Conservation (phyloP, 2,797 vertebrate genomes). For the Peromyscus attwateri region DNA sequence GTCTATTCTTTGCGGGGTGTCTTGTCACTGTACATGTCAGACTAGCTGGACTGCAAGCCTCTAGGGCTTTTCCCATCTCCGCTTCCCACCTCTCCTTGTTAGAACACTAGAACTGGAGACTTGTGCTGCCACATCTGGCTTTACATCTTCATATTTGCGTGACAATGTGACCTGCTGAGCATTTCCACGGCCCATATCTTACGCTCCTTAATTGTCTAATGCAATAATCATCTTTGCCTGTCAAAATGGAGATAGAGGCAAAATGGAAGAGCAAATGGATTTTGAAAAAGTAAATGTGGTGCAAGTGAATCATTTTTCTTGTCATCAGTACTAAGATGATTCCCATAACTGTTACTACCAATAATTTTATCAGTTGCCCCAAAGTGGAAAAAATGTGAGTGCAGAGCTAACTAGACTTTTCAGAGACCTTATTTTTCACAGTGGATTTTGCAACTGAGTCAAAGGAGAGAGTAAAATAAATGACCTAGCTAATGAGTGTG, state of each 20-base stretch:
- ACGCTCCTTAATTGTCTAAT: not conserved
- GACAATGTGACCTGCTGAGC: no score
- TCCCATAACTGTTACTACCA: not conserved
- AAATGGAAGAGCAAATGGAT: not conserved
- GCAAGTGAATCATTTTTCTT: slow-evolving; percentile 5
- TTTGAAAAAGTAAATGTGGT: slow-evolving; percentile 39
- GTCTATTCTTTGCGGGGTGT: not conserved
- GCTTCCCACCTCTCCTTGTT: not conserved
- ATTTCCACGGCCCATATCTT: not conserved
- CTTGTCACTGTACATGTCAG: not conserved
- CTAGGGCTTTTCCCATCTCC: not conserved
- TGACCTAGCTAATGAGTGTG: slow-evolving; percentile 1
- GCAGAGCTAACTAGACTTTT: not conserved
- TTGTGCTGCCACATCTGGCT: not conserved
- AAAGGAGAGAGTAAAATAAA: slow-evolving; percentile 24
- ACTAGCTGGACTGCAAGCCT: not conserved
- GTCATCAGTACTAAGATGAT: not conserved
- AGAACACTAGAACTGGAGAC: no score
- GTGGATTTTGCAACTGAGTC: not conserved
- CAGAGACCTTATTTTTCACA: not conserved
- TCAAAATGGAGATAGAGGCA: not conserved
- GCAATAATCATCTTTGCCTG: slow-evolving; percentile 9
- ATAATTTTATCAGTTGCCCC: slow-evolving; percentile 1
- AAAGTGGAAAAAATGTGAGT: not conserved
- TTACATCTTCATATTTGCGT: not conserved